Conservation (phyloP, 2,797 vertebrate species). For the Myotis planiceps region DNA sequence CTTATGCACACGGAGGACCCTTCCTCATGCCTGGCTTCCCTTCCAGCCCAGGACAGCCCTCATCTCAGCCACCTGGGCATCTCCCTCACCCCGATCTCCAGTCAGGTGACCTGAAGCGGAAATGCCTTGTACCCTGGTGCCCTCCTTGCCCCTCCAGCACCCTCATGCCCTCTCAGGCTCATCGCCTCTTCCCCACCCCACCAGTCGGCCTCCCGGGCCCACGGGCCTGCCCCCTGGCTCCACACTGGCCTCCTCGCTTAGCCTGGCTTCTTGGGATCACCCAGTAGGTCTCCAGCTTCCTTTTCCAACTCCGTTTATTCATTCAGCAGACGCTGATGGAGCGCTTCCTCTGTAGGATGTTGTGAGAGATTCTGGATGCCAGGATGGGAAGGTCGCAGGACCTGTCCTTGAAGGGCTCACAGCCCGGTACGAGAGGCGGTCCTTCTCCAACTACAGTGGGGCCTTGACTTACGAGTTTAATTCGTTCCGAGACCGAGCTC, state of each 20-base stretch:
- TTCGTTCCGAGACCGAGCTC: too few species aligned
- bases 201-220: background rate
- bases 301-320: background rate
- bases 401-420: background rate
- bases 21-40: background rate
- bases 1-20: background rate
- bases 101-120: background rate
- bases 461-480: too few species aligned
- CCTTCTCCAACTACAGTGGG: background rate
- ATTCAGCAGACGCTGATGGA: background rate
- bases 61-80: background rate
- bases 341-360: background rate
- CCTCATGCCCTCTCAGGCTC: background rate
- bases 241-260: background rate
- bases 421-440: fast-evolving
- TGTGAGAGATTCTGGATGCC: background rate
- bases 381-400: background rate
- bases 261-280: background rate
- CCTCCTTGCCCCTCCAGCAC: background rate
- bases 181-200: background rate
- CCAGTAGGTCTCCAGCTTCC: background rate
- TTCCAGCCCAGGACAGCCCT: background rate
- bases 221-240: background rate
- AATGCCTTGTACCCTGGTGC: fast-evolving
- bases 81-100: background rate